phyloP scores from a whole-genome alignment of 2,888 invertebrate species.

The Ochropacha duplaris region DNA sequence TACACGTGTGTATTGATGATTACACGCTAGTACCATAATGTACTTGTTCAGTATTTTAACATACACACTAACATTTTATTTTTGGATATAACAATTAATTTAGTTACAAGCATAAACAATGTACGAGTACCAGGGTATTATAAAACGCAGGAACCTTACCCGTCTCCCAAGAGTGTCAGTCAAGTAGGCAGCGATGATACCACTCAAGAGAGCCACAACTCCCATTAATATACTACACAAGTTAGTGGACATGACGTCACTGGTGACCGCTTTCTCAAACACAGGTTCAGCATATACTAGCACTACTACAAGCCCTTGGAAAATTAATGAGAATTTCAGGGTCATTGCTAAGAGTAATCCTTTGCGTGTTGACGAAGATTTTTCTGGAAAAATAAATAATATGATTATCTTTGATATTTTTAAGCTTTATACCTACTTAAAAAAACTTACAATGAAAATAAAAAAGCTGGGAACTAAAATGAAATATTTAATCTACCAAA shows the following conservation, averaged over 20 bases:
- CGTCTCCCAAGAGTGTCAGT: slow-evolving; percentile 57
- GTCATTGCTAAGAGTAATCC: slow-evolving; percentile 42
- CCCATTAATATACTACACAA: slow-evolving; percentile 54
- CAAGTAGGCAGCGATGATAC: slow-evolving; percentile 53
- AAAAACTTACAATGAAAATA: no score
- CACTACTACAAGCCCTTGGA: slow-evolving; percentile 61
- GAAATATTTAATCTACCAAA: no score
- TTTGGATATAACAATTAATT: no score
- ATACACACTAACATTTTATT: no score
- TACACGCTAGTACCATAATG: no score
- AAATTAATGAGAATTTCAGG: slow-evolving; percentile 47
- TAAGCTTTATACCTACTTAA: no score
- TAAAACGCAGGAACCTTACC: slow-evolving; percentile 39
- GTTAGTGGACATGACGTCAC: slow-evolving; percentile 43
- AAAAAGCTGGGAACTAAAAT: no score
- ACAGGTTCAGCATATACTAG: slow-evolving; percentile 66
- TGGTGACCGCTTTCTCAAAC: slow-evolving; percentile 55
- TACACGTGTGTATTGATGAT: no score
- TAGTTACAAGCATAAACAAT: neutral
- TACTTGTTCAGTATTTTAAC: no score
- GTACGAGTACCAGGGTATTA: slow-evolving; percentile 24
- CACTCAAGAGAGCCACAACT: slow-evolving; percentile 38
- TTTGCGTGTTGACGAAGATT: slow-evolving; percentile 52
- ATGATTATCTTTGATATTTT: no score
- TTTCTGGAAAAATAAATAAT: slow-evolving; percentile 39